Evolutionary conservation across 2,113 vertebrate genomes (phyloP).

Genomic region (Hemibagrus wyckioides): DNA sequence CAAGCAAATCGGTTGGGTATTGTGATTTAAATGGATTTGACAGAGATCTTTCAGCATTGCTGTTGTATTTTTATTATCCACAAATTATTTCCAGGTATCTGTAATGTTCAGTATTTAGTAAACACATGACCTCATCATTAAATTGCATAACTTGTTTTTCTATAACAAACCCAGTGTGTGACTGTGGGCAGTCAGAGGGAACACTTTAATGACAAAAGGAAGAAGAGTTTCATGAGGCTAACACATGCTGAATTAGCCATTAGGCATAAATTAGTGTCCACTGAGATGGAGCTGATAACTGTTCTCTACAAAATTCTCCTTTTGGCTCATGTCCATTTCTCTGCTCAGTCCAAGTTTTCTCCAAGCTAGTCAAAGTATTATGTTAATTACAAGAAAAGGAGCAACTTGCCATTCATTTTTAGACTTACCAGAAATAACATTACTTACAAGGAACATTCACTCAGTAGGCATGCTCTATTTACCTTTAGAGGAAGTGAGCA

Average conservation of each 20-base stretch:
- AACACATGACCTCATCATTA: slow-evolving; percentile 4
- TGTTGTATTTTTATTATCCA: background rate
- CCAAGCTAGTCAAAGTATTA: background rate
- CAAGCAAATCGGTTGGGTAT: background rate
- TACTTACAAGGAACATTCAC: background rate
- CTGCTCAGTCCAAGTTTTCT: background rate
- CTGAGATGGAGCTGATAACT: background rate
- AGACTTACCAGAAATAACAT: slow-evolving; percentile 4
- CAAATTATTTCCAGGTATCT: slow-evolving; percentile 27
- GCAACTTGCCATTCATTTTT: background rate
- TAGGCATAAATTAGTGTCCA: background rate
- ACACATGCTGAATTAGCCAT: background rate
- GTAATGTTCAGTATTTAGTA: background rate
- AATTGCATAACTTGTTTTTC: slow-evolving; percentile 5
- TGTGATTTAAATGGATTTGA: background rate
- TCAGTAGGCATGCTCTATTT: background rate
- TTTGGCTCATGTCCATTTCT: background rate
- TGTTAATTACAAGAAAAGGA: slow-evolving; percentile 1
- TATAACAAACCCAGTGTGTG: background rate
- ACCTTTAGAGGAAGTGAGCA: background rate
- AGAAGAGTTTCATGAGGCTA: background rate
- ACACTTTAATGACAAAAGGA: background rate
- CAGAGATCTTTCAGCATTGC: background rate
- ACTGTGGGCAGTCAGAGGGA: background rate
- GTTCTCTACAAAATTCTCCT: slow-evolving; percentile 18